Evolutionary conservation across 1,140 invertebrate genomes (phyloP).

Genomic region (Drosophila parvula): DNA sequence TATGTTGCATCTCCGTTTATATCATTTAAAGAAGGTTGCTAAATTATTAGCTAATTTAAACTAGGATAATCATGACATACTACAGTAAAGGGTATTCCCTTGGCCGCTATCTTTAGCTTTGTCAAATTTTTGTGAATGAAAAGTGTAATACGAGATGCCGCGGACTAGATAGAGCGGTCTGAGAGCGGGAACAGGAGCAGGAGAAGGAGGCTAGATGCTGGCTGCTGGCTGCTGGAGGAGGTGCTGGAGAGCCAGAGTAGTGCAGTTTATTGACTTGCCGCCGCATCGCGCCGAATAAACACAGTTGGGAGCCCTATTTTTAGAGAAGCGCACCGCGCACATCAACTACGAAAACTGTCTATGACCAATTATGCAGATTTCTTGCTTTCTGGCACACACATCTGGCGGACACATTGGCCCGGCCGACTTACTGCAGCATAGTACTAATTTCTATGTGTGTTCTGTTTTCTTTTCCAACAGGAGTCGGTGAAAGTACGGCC

Average conservation of each 20-base stretch:
- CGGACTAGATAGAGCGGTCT: slow-evolving; percentile 16
- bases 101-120: neutral
- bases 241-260: slow-evolving; percentile 4
- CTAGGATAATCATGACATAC: too few species aligned
- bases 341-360: slow-evolving; percentile 54
- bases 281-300: slow-evolving; percentile 45
- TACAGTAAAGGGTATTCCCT: slow-evolving; percentile 12
- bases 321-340: slow-evolving; percentile 41
- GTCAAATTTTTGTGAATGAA: slow-evolving; percentile 74
- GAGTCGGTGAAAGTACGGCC: slow-evolving; percentile 66
- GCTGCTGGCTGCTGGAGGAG: neutral
- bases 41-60: neutral
- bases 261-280: slow-evolving; percentile 78
- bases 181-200: neutral
- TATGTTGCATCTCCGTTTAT: too few species aligned
- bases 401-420: slow-evolving; percentile 71
- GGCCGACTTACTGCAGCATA: slow-evolving; percentile 48
- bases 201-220: neutral
- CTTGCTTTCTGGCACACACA: slow-evolving; percentile 45
- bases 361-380: slow-evolving; percentile 80
- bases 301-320: slow-evolving; percentile 73
- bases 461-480: slow-evolving; percentile 38
- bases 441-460: slow-evolving; percentile 21
- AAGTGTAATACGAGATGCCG: slow-evolving; percentile 72
- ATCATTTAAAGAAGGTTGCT: too few species aligned